Evolutionary conservation across 2,888 invertebrate species (phyloP).

Genomic region (Nephrotoma flavescens): DNA sequence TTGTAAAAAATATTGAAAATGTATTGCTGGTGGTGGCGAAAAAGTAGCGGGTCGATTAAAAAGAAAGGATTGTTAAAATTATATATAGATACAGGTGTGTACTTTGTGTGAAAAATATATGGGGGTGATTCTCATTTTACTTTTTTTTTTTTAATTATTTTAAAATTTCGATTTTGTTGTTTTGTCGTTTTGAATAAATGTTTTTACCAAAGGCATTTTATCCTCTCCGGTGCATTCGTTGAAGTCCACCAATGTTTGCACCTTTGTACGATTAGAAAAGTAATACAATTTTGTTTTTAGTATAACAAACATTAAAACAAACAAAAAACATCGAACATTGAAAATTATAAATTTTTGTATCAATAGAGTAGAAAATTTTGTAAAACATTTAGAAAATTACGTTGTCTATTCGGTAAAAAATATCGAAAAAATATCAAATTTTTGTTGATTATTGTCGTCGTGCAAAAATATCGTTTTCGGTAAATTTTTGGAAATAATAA

Average conservation of each 20-base stretch:
- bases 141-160: background rate
- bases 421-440: background rate
- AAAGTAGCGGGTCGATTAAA: background rate
- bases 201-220: slow-evolving; percentile 77
- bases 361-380: no score
- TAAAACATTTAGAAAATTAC: no score
- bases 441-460: background rate
- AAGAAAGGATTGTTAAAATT: background rate
- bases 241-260: slow-evolving; percentile 80
- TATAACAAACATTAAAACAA: background rate
- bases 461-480: background rate
- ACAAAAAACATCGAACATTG: background rate
- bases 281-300: background rate
- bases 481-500: no score
- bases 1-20: background rate
- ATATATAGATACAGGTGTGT: background rate
- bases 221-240: slow-evolving; percentile 77
- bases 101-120: background rate
- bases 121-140: background rate
- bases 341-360: background rate
- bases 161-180: background rate
- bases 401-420: background rate
- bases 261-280: slow-evolving; percentile 33
- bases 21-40: background rate
- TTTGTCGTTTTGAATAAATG: background rate